phyloP scores from a whole-genome alignment of 2,888 invertebrate genomes.

The Pteria penguin region DNA sequence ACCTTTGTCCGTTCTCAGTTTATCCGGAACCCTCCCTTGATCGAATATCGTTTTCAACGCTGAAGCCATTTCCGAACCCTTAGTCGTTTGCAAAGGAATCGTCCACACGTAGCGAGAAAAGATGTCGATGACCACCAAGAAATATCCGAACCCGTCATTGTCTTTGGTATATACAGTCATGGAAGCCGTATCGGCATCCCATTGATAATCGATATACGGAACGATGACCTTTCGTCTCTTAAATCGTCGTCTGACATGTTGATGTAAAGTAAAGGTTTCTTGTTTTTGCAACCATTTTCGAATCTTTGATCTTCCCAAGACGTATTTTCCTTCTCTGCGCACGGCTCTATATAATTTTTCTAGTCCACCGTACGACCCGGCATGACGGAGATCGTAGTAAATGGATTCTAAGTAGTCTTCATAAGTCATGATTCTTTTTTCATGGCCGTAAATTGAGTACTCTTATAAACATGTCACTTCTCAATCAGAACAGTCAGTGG shows the following conservation, averaged over 20 bases:
- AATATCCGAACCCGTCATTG: conserved; percentile 1
- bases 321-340: conserved; percentile 45
- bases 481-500: too few relatives aligned
- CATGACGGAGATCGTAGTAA: not conserved
- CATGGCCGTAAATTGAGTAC: too few relatives aligned
- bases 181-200: conserved; percentile 7
- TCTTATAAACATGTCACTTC: too few relatives aligned
- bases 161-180: not conserved
- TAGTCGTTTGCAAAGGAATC: not conserved
- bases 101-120: conserved; percentile 5
- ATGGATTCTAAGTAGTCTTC: conserved; percentile 1
- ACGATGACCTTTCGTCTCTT: not conserved
- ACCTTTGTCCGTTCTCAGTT: conserved; percentile 11
- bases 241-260: conserved; percentile 1
- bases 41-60: not conserved
- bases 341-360: conserved; percentile 47
- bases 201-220: conserved; percentile 4
- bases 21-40: not conserved
- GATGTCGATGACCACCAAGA: conserved; percentile 5
- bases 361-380: conserved; percentile 2
- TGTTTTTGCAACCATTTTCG: conserved; percentile 38
- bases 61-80: not conserved
- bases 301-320: conserved; percentile 39
- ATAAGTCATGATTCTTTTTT: not conserved
- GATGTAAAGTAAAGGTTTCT: conserved; percentile 9